phyloP scores from a whole-genome alignment of 2,797 vertebrate species.

The Paedocypris micromegethes region DNA sequence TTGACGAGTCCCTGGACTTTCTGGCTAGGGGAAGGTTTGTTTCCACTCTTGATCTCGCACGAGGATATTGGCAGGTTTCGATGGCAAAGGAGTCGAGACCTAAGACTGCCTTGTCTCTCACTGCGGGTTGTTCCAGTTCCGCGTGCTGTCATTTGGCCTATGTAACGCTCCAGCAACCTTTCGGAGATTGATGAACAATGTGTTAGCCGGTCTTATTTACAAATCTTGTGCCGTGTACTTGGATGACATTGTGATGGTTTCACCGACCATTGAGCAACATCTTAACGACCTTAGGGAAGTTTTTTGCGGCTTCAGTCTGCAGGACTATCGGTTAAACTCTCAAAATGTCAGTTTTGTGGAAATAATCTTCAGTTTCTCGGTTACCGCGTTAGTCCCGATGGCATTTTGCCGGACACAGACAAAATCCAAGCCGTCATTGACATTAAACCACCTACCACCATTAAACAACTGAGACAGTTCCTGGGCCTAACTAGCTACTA shows the following conservation, averaged over 20 bases:
- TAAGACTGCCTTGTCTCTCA: no score
- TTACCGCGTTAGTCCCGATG: not conserved
- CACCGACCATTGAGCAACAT: constrained; percentile 7
- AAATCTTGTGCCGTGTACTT: constrained; percentile 12
- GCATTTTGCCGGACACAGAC: not conserved
- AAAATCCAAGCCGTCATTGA: not conserved
- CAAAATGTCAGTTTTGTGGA: constrained; percentile 11
- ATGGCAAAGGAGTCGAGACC: no score
- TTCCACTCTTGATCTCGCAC: no score
- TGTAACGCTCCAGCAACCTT: no score
- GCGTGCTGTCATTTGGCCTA: no score
- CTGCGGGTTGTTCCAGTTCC: no score
- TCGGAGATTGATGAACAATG: no score
- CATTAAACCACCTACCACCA: not conserved
- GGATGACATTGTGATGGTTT: constrained; percentile 17
- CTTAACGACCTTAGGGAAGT: not conserved
- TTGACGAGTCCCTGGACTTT: no score
- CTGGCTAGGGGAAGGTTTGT: no score
- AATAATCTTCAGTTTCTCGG: not conserved
- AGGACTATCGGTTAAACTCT: constrained; percentile 4
- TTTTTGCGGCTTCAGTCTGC: not conserved
- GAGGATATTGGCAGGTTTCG: no score
- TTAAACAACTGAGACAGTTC: no score
- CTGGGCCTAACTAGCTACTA: no score
- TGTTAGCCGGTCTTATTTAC: constrained; percentile 9